Percentiles rank a stretch among this genome's conserved stretches.
Conservation (phyloP, 2,113 vertebrate genomes). For the Equus przewalskii region DNA sequence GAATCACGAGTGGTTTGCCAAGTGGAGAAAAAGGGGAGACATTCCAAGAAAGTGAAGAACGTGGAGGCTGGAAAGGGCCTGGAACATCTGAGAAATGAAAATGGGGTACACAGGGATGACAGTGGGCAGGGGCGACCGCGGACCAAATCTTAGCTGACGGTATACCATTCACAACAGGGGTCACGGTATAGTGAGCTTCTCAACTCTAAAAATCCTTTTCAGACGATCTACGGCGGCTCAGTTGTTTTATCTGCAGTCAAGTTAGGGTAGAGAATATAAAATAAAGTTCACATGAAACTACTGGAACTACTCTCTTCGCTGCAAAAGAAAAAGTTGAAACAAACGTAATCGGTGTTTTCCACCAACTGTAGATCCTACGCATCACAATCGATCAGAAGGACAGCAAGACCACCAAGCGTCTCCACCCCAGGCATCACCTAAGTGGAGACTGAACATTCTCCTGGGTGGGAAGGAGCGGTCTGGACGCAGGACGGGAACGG, state of each 20-base stretch:
- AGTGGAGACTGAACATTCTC: neutral
- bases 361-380: neutral
- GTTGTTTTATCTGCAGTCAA: neutral
- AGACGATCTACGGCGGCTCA: neutral
- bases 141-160: neutral
- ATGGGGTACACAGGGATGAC: neutral
- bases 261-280: neutral
- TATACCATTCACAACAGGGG: neutral
- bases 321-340: neutral
- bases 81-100: neutral
- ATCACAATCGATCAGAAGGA: neutral
- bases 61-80: neutral
- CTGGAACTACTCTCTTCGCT: neutral
- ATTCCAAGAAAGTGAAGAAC: neutral
- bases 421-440: neutral
- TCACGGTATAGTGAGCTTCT: neutral
- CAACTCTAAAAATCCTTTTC: neutral
- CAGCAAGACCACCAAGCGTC: neutral
- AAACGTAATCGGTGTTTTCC: neutral
- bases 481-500: neutral
- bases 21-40: neutral
- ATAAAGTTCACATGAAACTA: neutral
- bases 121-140: neutral
- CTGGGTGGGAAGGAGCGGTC: neutral
- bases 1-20: neutral